These are phyloP conservation scores for Scolopax bukidnonensis DNA, from an alignment of 2,797 vertebrate species.

Conservation along the genomic window DNA sequence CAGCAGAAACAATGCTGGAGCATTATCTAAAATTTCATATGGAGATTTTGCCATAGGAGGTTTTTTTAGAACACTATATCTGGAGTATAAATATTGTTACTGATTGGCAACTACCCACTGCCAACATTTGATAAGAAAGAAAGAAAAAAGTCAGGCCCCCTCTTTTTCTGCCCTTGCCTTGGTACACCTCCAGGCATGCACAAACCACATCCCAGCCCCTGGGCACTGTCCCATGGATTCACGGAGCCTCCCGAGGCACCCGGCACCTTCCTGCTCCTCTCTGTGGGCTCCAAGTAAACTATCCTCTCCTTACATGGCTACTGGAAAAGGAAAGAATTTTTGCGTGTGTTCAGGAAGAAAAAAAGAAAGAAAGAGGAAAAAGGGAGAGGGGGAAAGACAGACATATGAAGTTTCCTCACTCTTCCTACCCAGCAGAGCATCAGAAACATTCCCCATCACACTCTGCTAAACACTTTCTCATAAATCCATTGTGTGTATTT, in stretches of 20 bases:
- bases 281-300: neutral
- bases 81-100: neutral
- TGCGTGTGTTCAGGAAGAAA: neutral
- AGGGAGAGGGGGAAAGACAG: neutral
- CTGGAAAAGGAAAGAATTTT: neutral
- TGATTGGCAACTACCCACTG: neutral
- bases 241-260: neutral
- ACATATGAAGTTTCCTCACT: fast-evolving
- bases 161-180: neutral
- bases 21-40: neutral
- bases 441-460: neutral
- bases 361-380: neutral
- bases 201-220: neutral
- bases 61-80: neutral
- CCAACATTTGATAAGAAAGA: neutral
- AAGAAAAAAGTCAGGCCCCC: too few relatives aligned
- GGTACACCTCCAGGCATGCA: fast-evolving
- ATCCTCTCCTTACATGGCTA: neutral
- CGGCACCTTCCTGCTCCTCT: neutral
- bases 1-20: neutral
- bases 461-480: neutral
- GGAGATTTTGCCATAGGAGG: neutral
- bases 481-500: neutral
- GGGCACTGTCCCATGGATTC: fast-evolving
- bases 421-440: neutral